phyloP scores from a whole-genome alignment of 2,113 vertebrate genomes.

The Anser brachyrhynchus region DNA sequence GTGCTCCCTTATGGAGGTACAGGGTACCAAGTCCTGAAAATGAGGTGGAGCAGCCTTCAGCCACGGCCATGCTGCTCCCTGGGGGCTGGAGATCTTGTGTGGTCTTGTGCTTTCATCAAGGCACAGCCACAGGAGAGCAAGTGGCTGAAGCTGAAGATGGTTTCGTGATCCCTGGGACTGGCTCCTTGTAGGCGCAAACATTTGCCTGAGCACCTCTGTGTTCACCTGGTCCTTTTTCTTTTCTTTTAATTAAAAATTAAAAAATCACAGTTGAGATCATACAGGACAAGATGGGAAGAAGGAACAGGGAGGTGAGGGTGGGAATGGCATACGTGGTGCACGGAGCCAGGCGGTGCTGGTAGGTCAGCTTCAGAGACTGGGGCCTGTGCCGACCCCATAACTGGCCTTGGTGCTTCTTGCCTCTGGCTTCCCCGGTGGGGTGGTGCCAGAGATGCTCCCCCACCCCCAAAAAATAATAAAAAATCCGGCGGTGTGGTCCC shows the following conservation, averaged over 20 bases:
- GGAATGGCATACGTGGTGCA: background rate
- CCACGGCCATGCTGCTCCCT: accelerated
- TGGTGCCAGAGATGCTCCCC: background rate
- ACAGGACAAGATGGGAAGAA: background rate
- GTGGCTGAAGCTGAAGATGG: background rate
- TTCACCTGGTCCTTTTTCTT: background rate
- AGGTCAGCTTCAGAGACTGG: background rate
- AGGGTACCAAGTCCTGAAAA: background rate
- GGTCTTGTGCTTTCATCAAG: background rate
- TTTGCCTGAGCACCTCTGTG: background rate
- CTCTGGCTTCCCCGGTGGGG: background rate
- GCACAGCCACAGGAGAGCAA: background rate
- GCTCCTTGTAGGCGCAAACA: background rate
- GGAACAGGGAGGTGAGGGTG: too few species aligned
- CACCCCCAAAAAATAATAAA: background rate
- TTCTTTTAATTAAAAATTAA: too few species aligned
- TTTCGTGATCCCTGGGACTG: background rate
- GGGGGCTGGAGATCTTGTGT: background rate
- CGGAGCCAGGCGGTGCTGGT: background rate
- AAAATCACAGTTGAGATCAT: background rate
- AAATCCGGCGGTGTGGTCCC: background rate
- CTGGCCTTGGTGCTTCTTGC: background rate
- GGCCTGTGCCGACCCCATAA: background rate
- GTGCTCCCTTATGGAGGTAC: background rate
- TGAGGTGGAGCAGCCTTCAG: background rate